Percentiles rank a stretch among this genome's conserved stretches.
Conservation (phyloP, 1,140 invertebrate species). For the Micrasema minimum region DNA sequence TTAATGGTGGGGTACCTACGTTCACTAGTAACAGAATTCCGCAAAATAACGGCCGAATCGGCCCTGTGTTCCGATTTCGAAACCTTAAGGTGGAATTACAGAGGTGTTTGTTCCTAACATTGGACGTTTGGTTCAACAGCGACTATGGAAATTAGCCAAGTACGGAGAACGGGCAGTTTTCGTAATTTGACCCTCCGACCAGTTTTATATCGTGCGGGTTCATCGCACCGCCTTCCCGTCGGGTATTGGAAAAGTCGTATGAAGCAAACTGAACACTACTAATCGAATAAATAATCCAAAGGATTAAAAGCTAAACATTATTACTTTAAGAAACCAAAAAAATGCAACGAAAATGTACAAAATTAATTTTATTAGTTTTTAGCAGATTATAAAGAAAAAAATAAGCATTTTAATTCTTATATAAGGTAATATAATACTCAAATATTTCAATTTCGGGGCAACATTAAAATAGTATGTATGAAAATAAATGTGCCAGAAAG, state of each 20-base stretch:
- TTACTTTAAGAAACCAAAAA: too few relatives aligned
- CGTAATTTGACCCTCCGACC: slow-evolving; percentile 28
- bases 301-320: neutral
- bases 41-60: slow-evolving; percentile 6
- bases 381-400: too few relatives aligned
- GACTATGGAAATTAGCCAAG: neutral
- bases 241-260: slow-evolving; percentile 29
- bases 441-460: too few relatives aligned
- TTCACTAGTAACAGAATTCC: too few relatives aligned
- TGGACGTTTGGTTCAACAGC: neutral
- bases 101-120: neutral
- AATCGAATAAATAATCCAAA: neutral
- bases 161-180: neutral
- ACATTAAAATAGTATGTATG: too few relatives aligned
- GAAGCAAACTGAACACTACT: slow-evolving; percentile 14
- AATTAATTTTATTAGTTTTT: too few relatives aligned
- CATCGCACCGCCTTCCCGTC: slow-evolving; percentile 32
- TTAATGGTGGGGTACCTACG: too few relatives aligned
- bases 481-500: too few relatives aligned
- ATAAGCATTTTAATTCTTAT: too few relatives aligned
- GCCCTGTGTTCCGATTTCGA: slow-evolving; percentile 5
- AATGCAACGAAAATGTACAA: too few relatives aligned
- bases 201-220: slow-evolving; percentile 42
- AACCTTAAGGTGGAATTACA: slow-evolving; percentile 9
- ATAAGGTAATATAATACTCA: too few relatives aligned